Conservation (phyloP, 30 jellyfish, hydroid and myxozoan species). For the Aurelia coerulea region DNA sequence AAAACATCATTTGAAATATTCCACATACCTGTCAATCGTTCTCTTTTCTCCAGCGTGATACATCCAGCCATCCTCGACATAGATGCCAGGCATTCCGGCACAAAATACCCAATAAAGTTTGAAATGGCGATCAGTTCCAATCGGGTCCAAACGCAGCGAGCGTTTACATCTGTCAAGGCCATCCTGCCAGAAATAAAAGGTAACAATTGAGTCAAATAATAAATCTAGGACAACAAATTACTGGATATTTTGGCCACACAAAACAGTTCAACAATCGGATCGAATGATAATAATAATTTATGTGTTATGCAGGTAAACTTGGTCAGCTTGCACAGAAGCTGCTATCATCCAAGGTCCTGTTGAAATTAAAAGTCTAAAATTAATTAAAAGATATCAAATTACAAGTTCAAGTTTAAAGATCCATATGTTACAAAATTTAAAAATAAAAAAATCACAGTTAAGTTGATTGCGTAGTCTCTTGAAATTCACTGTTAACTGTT, state of each 20-base stretch:
- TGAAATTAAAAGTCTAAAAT: no score
- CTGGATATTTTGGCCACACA: not conserved
- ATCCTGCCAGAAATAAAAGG: slow-evolving; percentile 28
- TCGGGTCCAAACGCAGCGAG: slow-evolving; percentile 81
- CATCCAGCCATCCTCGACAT: slow-evolving; percentile 79
- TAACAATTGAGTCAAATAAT: not conserved
- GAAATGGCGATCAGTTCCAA: slow-evolving; percentile 83
- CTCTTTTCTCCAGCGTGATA: slow-evolving; percentile 60
- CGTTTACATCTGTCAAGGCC: slow-evolving; percentile 60
- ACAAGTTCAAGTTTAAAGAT: no score
- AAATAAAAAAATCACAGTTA: no score
- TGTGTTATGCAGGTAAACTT: no score
- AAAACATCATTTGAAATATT: no score
- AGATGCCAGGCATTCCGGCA: slow-evolving; percentile 81
- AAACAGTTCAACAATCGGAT: not conserved
- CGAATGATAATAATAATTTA: no score
- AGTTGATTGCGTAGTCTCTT: no score
- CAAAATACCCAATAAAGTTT: slow-evolving; percentile 84
- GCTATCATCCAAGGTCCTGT: no score
- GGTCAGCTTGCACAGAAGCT: no score
- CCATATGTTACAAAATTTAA: no score
- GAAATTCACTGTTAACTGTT: no score
- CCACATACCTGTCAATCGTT: slow-evolving; percentile 41
- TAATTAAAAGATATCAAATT: no score
- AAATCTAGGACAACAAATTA: not conserved